Evolutionary conservation across 2,113 vertebrate genomes (phyloP).

Genomic region (Eidolon helvum): DNA sequence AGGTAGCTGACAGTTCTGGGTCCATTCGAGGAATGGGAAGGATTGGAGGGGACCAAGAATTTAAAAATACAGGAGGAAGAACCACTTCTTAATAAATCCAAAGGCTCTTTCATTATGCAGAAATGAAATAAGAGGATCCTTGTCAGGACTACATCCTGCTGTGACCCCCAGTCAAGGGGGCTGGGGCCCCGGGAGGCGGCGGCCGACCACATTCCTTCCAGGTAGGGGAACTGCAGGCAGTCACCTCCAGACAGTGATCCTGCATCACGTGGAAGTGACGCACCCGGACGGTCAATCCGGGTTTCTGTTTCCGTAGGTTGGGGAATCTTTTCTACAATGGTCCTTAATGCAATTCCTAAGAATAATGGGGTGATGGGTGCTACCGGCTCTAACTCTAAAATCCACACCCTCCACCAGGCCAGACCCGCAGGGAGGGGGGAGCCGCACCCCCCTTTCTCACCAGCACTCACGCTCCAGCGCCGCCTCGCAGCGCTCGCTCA

Average conservation of each 20-base stretch:
- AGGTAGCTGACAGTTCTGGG: slow-evolving; percentile 50
- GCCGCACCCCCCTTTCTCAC: neutral
- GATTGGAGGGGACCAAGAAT: neutral
- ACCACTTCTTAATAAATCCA: slow-evolving; percentile 40
- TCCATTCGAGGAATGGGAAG: neutral
- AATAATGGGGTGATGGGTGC: neutral
- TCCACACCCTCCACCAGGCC: slow-evolving; percentile 30
- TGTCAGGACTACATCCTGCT: slow-evolving; percentile 29
- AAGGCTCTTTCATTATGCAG: slow-evolving; percentile 51
- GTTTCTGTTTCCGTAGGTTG: neutral
- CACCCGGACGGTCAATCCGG: slow-evolving; percentile 21
- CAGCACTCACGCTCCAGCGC: neutral
- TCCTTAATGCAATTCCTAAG: slow-evolving; percentile 55
- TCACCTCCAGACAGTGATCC: neutral
- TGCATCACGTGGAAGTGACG: neutral
- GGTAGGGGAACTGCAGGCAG: neutral
- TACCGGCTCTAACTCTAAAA: neutral
- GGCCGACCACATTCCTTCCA: neutral
- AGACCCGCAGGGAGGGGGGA: neutral
- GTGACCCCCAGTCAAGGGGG: neutral
- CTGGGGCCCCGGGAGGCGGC: neutral
- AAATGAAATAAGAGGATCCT: slow-evolving; percentile 62
- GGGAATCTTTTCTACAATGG: neutral
- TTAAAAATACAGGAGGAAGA: slow-evolving; percentile 38
- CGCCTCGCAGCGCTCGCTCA: slow-evolving; percentile 33